These are phyloP conservation scores for Lymantria monacha DNA, from an alignment of 2,888 invertebrate genomes.

Conservation along the genomic window DNA sequence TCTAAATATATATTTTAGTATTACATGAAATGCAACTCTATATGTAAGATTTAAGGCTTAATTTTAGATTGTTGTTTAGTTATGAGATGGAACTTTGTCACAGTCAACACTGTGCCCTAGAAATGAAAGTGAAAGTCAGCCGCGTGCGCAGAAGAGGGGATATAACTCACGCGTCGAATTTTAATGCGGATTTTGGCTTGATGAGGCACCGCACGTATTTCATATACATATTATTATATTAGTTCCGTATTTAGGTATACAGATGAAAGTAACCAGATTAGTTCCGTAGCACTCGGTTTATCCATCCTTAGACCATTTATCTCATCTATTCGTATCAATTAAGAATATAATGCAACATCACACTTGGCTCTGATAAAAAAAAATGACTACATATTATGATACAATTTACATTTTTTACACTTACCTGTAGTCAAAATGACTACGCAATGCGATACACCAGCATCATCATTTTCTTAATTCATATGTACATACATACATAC, in stretches of 20 bases:
- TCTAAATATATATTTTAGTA: constrained; percentile 17
- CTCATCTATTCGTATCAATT: no score
- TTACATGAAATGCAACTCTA: constrained; percentile 22
- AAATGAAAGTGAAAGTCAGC: constrained; percentile 79
- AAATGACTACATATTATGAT: no score
- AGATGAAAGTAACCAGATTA: constrained; percentile 48
- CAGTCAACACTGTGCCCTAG: constrained; percentile 63
- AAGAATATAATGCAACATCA: no score
- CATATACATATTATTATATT: constrained; percentile 37
- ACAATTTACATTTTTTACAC: no score
- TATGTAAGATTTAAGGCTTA: neutral
- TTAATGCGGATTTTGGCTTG: constrained; percentile 72
- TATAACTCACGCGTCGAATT: constrained; percentile 63
- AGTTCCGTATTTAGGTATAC: constrained; percentile 44
- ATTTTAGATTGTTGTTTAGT: constrained; percentile 11
- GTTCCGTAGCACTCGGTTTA: neutral
- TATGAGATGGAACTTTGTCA: constrained; percentile 34
- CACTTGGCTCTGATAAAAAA: no score
- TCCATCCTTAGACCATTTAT: no score
- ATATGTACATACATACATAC: no score
- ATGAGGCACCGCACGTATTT: constrained; percentile 58
- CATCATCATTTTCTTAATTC: no score
- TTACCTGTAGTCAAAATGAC: no score
- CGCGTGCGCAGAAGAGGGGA: constrained; percentile 46
- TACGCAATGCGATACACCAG: no score